phyloP scores from a whole-genome alignment of 2,113 vertebrate species.

The Mus pahari region DNA sequence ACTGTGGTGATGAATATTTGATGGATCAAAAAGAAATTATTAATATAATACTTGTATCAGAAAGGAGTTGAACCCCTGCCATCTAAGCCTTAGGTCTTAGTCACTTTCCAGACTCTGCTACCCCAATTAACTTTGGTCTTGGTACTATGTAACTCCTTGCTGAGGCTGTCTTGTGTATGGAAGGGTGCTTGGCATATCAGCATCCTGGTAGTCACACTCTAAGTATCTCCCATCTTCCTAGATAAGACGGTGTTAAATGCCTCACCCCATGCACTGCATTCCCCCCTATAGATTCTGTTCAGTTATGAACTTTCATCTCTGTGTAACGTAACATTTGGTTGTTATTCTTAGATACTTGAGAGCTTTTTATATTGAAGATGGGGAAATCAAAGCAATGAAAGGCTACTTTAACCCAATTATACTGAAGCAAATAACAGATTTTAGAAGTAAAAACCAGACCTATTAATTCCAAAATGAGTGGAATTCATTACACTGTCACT shows the following conservation, averaged over 20 bases:
- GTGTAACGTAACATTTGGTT: neutral
- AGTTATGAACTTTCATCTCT: neutral
- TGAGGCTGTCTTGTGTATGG: neutral
- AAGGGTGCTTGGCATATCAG: neutral
- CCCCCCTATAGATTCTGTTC: neutral
- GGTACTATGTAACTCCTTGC: neutral
- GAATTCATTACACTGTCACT: neutral
- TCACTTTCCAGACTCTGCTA: neutral
- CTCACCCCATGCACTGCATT: neutral
- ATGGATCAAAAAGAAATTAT: too few relatives aligned
- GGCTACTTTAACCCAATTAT: neutral
- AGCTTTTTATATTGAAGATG: neutral
- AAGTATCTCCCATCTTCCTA: neutral
- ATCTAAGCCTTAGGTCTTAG: neutral
- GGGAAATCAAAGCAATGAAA: neutral
- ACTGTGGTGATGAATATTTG: neutral
- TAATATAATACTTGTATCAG: neutral
- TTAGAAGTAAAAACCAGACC: neutral
- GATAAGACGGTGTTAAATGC: neutral
- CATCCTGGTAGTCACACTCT: neutral
- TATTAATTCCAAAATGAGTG: neutral
- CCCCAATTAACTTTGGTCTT: neutral
- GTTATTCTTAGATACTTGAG: neutral
- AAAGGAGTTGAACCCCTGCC: neutral
- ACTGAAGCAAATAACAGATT: neutral